Evolutionary conservation across 2,888 invertebrate species (phyloP), one percentile per base, ranked within the genome.

Genomic region (Drosophila atripex): DNA sequence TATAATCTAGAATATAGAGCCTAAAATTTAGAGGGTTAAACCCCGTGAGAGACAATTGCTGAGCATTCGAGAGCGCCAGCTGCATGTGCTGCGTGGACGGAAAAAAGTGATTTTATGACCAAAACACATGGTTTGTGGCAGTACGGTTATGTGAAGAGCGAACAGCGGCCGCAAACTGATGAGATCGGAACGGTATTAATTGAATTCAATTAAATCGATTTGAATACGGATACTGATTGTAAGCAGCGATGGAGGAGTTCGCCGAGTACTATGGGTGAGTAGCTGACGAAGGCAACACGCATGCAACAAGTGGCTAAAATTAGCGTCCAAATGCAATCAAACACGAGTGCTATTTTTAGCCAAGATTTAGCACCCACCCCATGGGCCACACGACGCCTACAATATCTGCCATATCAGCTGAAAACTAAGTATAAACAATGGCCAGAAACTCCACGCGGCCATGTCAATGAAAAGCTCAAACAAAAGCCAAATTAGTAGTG

Each of bases 201-300:
- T 51, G 32, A 65, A 78, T 77, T 71, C 30, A 58, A 60, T 68
- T 55, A 65, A 64, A 73, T 78, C 68, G 56, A 68, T 49, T 25
- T 55, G 51, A 45, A 53, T n/a, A 32, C 25, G 16, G 43, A 3
- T 2, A 9, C 39, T 9, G 39, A 18, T 9, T 41, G 9, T 18
- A 41, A 68, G 47, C 53, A 51, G 63, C 63, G 43, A 77, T 77
- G 77, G 77, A 77, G 47, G 77, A 77, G 51, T 52, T 77, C 16
- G 59, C 74, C n/a, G 77, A 77, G 41, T 77, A 68, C 50, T 69
- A 78, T 53, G 78, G 68, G 77, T 77, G 57, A 76, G 76, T 3
- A n/a, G n/a, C 16, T 45, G 18, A 38, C 12, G 25, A 28, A 21
- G 12, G 11, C 21, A 21, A 51, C 73, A 70, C 75, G 65, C 75